phyloP scores from a whole-genome alignment of 2,113 vertebrate species.

The Oncorhynchus keta region DNA sequence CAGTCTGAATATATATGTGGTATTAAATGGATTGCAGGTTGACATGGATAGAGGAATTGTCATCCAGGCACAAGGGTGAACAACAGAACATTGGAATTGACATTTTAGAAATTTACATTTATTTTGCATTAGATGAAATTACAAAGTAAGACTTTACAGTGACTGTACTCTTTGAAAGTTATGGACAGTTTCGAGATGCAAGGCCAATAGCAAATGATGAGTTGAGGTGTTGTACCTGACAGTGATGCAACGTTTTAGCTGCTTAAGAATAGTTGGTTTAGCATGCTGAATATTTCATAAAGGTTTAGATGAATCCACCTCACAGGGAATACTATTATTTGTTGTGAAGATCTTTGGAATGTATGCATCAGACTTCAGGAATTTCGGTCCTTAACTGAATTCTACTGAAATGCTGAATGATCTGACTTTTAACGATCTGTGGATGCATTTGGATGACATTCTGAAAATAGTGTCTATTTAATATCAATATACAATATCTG shows the following conservation, averaged over 20 bases:
- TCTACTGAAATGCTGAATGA: neutral
- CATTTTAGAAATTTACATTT: neutral
- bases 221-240: neutral
- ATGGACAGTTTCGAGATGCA: neutral
- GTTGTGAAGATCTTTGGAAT: neutral
- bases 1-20: no score
- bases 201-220: constrained; percentile 2
- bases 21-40: no score
- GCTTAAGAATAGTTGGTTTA: neutral
- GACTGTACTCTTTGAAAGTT: neutral
- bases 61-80: no score
- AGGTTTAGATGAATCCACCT: neutral
- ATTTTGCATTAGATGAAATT: neutral
- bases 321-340: neutral
- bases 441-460: neutral
- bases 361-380: neutral
- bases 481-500: neutral
- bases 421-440: neutral
- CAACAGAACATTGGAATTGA: neutral
- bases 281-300: neutral
- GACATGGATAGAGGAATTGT: no score
- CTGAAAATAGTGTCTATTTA: neutral
- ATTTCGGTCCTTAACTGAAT: neutral
- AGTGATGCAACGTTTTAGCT: neutral
- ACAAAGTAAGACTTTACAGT: neutral